Base-by-base conservation (phyloP, 2,888 invertebrate species). In the Oxytorus armatus region DNA sequence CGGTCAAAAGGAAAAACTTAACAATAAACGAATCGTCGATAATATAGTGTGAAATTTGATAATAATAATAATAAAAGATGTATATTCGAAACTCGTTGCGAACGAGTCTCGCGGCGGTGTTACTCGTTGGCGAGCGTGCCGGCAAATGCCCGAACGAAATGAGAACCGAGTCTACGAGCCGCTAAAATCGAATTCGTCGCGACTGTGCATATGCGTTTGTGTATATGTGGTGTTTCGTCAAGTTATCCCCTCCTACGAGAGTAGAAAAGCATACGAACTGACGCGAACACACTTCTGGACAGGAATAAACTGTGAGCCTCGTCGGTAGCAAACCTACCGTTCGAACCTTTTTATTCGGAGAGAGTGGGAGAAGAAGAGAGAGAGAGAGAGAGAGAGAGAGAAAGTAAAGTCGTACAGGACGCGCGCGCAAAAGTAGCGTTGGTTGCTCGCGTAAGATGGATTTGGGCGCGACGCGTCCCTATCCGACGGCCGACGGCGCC, bases 41-140 rank as follows among this genome's bases (percentile, higher is more conserved):
- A n/a, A 29, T 29, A 33, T n/a, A 16, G 5, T 16, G 10, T 7
- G 33, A 10, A 18, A 57, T 1, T 1, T 23, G n/a, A 23, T n/a
- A 36, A 57, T 8, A 7, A 8, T 21, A 14, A 8, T 51, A 8
- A 4, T 5, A 51, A 59, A 36, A n/a, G 59, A 49, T 51, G 23
- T 23, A 51, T 57, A 44, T 25, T 14, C 8, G 18, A 18, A 55
- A 36, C 72, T 61, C 72, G 61, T 59, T 16, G 36, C 21, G 63
- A 61, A 33, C 57, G 39, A 68, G 14, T 51, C 33, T 21, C 53
- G 36, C 42, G 47, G 29, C 68, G 69, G 65, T 33, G 33, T 39
- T 68, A 63, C 78, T 74, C 68, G 70, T 42, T 76, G 23, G 72
- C 82, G 73, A 73, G 77, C 72, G 69, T 51, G 79, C 80, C 82